Percentiles rank a stretch among this genome's conserved stretches.
These are phyloP conservation scores for Halictus rubicundus DNA, from an alignment of 1,140 invertebrate genomes.

Conservation along the genomic window DNA sequence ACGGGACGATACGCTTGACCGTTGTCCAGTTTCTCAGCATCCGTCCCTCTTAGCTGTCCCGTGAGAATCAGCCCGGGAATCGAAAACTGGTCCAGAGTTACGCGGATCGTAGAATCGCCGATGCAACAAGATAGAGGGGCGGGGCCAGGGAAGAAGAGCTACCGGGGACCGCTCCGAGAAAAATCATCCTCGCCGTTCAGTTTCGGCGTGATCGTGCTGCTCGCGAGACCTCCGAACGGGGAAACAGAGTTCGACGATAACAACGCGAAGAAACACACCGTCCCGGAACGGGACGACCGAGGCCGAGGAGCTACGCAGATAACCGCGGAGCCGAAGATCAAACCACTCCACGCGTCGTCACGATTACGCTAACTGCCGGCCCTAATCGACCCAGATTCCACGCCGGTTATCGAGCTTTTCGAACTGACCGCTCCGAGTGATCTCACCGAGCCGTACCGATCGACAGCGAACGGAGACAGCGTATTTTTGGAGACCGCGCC, in stretches of 20 bases:
- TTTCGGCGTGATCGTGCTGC: slow-evolving; percentile 17
- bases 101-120: slow-evolving; percentile 56
- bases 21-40: slow-evolving; percentile 79
- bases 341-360: not conserved
- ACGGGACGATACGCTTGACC: slow-evolving; percentile 74
- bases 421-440: not conserved
- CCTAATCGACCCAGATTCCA: slow-evolving; percentile 43
- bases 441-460: too few relatives aligned
- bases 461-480: too few relatives aligned
- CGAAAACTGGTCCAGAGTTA: slow-evolving; percentile 78
- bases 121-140: slow-evolving; percentile 35
- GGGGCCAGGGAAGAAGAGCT: not conserved
- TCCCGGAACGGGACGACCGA: not conserved
- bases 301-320: not conserved
- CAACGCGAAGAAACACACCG: too few relatives aligned
- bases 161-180: not conserved
- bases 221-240: not conserved
- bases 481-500: not conserved
- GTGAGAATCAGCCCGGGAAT: slow-evolving; percentile 71
- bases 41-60: slow-evolving; percentile 66
- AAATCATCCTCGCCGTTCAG: slow-evolving; percentile 25
- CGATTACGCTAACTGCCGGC: slow-evolving; percentile 40
- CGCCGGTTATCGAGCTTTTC: slow-evolving; percentile 6
- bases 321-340: slow-evolving; percentile 38
- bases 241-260: not conserved